Conservation (phyloP, 2,797 vertebrate species). For the Todus mexicanus region DNA sequence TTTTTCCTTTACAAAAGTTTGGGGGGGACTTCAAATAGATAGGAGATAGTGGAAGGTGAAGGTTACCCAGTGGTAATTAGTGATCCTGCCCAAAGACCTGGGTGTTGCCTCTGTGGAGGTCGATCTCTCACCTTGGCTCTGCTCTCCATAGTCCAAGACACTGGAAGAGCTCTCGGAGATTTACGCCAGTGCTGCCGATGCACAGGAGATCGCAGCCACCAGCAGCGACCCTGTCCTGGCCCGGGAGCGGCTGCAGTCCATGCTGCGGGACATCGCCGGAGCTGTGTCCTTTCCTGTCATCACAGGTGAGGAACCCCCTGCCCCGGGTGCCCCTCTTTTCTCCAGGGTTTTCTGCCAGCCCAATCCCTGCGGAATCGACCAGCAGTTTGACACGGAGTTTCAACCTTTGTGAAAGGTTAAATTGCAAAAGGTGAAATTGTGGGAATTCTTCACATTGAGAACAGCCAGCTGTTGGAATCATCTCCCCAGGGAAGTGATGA, state of each 20-base stretch:
- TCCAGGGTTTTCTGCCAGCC: not conserved
- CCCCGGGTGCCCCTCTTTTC: rapidly evolving
- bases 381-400: not conserved
- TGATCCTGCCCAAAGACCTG: not conserved
- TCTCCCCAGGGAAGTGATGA: not conserved
- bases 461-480: not conserved
- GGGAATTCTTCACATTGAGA: not conserved
- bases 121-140: not conserved
- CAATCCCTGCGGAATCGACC: rapidly evolving
- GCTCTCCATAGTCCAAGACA: constrained; percentile 70
- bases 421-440: not conserved
- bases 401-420: not conserved
- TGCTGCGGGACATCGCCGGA: constrained; percentile 78
- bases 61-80: not conserved
- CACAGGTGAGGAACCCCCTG: not conserved
- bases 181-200: constrained; percentile 73
- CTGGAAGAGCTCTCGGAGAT: constrained; percentile 78
- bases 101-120: not conserved
- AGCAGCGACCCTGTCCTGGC: constrained; percentile 69
- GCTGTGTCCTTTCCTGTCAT: constrained; percentile 71
- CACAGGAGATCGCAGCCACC: constrained; percentile 79
- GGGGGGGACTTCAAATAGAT: rapidly evolving
- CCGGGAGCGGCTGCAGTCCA: constrained; percentile 74
- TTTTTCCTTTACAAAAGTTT: not conserved
- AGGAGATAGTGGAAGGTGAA: not conserved